Evolutionary conservation across 1,140 invertebrate species (phyloP).

Genomic region (Nephotettix cincticeps): DNA sequence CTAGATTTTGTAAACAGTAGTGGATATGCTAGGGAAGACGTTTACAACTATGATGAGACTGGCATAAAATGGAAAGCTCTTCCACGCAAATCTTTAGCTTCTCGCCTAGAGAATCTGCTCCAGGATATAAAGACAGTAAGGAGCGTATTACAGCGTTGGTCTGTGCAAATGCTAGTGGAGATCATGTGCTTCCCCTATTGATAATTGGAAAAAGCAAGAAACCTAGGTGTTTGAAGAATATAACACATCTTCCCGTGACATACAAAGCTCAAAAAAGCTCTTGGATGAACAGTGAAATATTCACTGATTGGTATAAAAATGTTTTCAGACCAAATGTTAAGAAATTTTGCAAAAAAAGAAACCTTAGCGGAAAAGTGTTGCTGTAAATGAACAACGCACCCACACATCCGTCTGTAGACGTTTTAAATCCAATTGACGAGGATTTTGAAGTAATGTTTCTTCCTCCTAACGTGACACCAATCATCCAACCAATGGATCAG

Average conservation of each 20-base stretch:
- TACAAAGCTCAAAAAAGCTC: constrained; percentile 36
- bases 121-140: constrained; percentile 44
- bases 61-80: constrained; percentile 48
- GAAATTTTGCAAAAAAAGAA: constrained; percentile 28
- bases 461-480: not conserved
- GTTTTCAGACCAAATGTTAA: constrained; percentile 31
- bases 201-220: constrained; percentile 41
- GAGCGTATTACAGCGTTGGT: constrained; percentile 44
- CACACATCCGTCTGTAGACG: constrained; percentile 44
- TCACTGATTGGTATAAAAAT: constrained; percentile 34
- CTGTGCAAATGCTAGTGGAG: constrained; percentile 46
- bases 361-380: constrained; percentile 34
- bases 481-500: too few species aligned
- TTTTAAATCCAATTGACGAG: constrained; percentile 42
- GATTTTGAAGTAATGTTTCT: constrained; percentile 26
- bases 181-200: constrained; percentile 44
- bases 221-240: constrained; percentile 39
- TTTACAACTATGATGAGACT: constrained; percentile 49
- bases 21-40: constrained; percentile 29
- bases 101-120: constrained; percentile 42
- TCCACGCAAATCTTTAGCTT: constrained; percentile 44
- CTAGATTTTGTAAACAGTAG: constrained; percentile 15
- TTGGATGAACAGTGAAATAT: constrained; percentile 34
- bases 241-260: constrained; percentile 32
- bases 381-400: constrained; percentile 51